These are phyloP conservation scores for Agrotis segetum DNA, from an alignment of 2,888 invertebrate genomes.

Conservation along the genomic window DNA sequence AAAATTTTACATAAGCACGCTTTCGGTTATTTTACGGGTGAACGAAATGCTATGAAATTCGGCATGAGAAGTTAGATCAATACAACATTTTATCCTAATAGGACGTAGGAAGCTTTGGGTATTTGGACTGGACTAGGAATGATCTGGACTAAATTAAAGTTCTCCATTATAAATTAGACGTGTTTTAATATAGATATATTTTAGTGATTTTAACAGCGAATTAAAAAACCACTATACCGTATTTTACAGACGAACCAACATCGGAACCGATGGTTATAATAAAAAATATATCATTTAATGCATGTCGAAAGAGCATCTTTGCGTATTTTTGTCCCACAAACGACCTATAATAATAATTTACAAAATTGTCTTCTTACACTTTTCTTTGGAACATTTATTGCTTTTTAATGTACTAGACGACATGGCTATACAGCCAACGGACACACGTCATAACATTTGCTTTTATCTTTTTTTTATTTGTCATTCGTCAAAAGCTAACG, in stretches of 20 bases:
- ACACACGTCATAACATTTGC: constrained; percentile 80
- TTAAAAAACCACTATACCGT: constrained; percentile 36
- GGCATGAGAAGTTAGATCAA: no score
- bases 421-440: constrained; percentile 77
- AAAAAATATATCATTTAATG: constrained; percentile 56
- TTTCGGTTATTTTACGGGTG: no score
- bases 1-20: no score
- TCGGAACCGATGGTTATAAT: constrained; percentile 14
- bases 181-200: constrained; percentile 6
- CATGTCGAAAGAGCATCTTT: constrained; percentile 53
- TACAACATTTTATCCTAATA: no score
- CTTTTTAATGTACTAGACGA: constrained; percentile 84
- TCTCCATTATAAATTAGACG: constrained; percentile 13
- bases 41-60: no score
- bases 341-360: constrained; percentile 76
- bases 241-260: constrained; percentile 32
- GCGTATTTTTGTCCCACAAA: constrained; percentile 69
- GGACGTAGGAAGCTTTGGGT: no score
- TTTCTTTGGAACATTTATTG: constrained; percentile 79
- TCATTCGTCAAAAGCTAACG: constrained; percentile 78
- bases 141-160: not conserved
- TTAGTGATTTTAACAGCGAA: constrained; percentile 29
- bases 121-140: not conserved
- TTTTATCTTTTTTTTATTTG: constrained; percentile 81
- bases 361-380: constrained; percentile 69